phyloP scores from a whole-genome alignment of 2,113 vertebrate genomes.

The Eonycteris spelaea region DNA sequence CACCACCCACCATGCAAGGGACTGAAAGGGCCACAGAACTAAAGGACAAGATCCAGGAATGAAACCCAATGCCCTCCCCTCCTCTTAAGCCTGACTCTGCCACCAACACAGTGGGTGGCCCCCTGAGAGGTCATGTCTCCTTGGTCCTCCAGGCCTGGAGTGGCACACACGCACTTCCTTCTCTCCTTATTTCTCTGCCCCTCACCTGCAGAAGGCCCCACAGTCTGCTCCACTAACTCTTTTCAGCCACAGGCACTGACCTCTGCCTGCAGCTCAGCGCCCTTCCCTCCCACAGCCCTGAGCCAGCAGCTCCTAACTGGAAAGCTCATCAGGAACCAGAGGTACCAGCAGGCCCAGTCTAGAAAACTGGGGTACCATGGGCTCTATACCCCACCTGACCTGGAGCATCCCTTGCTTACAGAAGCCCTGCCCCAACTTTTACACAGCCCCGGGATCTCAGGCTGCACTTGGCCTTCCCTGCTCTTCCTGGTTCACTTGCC shows the following conservation, averaged over 20 bases:
- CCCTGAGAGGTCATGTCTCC: too few species aligned
- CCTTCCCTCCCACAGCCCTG: too few species aligned
- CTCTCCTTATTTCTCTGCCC: too few species aligned
- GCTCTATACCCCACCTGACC: too few species aligned
- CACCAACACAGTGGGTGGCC: fast-evolving
- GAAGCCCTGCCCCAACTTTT: neutral
- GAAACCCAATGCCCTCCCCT: neutral
- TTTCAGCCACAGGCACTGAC: too few species aligned
- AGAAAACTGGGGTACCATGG: neutral
- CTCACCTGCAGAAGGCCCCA: too few species aligned
- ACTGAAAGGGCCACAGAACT: neutral
- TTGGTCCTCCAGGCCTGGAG: too few species aligned
- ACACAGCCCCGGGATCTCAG: neutral
- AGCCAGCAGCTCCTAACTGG: too few species aligned
- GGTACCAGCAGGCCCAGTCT: fast-evolving
- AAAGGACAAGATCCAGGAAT: neutral
- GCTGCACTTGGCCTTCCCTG: neutral
- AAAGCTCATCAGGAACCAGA: too few species aligned
- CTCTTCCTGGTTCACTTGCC: neutral
- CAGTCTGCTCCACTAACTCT: too few species aligned
- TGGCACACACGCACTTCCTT: too few species aligned
- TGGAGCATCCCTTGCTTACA: fast-evolving
- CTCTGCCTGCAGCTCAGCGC: too few species aligned
- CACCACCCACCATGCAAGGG: fast-evolving
- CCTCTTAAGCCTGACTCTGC: neutral